Conservation (phyloP, 1,140 invertebrate species). For the Monomorium pharaonis region DNA sequence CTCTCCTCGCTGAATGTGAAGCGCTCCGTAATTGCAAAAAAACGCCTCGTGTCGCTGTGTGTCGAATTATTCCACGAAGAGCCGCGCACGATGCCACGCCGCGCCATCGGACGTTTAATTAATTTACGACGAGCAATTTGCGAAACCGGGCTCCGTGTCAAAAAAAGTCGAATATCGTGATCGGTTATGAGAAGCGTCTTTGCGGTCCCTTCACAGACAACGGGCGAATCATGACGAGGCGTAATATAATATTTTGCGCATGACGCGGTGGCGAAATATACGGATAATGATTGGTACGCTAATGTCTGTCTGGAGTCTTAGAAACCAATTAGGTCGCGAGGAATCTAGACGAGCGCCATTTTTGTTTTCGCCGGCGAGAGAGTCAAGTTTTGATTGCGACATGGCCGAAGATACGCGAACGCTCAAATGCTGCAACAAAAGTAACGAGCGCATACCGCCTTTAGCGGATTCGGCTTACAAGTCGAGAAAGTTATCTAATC, state of each 20-base stretch:
- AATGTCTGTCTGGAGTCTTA: constrained; percentile 51
- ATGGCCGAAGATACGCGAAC: constrained; percentile 26
- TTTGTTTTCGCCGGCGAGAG: constrained; percentile 19
- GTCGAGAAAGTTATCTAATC: neutral
- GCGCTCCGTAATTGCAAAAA: constrained; percentile 4
- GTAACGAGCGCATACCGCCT: constrained; percentile 4
- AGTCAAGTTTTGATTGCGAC: constrained; percentile 33
- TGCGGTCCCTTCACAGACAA: neutral
- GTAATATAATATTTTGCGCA: constrained; percentile 45
- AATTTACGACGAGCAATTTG: constrained; percentile 33
- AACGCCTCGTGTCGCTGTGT: neutral
- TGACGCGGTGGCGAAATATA: constrained; percentile 33
- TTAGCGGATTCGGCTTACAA: neutral
- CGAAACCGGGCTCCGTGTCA: neutral
- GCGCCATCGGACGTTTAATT: constrained; percentile 16
- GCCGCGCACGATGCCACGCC: neutral
- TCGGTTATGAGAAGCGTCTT: constrained; percentile 34
- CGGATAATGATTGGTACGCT: constrained; percentile 33
- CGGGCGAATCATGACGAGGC: constrained; percentile 40
- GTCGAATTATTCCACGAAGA: constrained; percentile 2
- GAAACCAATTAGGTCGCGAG: constrained; percentile 37
- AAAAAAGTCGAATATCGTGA: constrained; percentile 43
- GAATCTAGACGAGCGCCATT: neutral
- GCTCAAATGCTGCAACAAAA: constrained; percentile 18
- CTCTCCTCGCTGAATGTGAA: neutral